Evolutionary conservation across 2,113 vertebrate genomes (phyloP), one percentile per base, ranked within the genome.

Genomic region (Myotis yumanensis): DNA sequence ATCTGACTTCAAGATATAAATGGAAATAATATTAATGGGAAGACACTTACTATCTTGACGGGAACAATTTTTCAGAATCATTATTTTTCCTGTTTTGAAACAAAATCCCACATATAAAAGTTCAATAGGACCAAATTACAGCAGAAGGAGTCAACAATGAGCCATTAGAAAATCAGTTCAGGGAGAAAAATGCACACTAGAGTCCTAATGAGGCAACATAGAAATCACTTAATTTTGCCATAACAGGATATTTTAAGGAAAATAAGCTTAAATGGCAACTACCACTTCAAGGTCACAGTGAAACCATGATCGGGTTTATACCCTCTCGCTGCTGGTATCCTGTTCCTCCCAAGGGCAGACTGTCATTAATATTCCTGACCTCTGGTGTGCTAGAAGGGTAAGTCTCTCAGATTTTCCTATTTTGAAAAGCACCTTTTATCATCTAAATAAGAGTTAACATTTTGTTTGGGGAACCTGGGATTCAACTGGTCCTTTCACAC

Each of bases 41-140:
- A 77, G 52, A 40, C 7, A 3, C 37, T 83, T 52, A 54, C 43
- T 66, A 52, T 54, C 86, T 95, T 95, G 37, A 80, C 3, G 57
- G 40, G 62, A 79, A 64, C 25, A 2, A 57, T 82, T 90, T 92
- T 88, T 90, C 43, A 75, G 73, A 85, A 88, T 40, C 85, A 84
- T 68, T 59, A 17, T 66, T 82, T 92, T 92, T 82, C 77, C 80
- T 92, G 14, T 37, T 95, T 92, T 89, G 80, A 96, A 84, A 79
- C 32, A 82, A 94, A 91, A 91, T 23, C 25, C 71, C 81, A 79
- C 35, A 59, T 54, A 32, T 5, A 73, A 22, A 73, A 77, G 35
- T 66, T 69, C 25, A 54, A 68, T 0, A 25, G 37, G 43, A 69
- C 54, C 52, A 72, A 77, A 87, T 54, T 37, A 32, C 23, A 91